These are phyloP conservation scores for Bubo scandiacus DNA, from an alignment of 2,113 vertebrate species.

Conservation along the genomic window DNA sequence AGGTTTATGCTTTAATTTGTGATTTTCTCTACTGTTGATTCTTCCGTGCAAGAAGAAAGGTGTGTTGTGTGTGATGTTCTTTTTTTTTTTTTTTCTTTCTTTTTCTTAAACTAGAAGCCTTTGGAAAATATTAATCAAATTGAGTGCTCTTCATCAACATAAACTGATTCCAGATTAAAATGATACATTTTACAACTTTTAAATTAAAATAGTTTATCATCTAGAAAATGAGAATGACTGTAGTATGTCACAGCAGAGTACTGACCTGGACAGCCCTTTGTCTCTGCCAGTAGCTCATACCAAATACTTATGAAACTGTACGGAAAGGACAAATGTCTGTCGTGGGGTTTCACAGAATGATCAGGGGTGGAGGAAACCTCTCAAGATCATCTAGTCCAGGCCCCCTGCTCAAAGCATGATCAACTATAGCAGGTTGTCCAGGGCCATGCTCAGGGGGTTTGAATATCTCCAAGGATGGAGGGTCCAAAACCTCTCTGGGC, in stretches of 20 bases:
- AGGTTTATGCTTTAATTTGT: constrained; percentile 48
- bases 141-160: not conserved
- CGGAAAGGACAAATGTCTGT: not conserved
- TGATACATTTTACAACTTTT: not conserved
- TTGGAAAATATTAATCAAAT: not conserved
- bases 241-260: not conserved
- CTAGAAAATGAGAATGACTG: not conserved
- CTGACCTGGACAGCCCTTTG: not conserved
- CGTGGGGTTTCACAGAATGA: not conserved
- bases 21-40: constrained; percentile 14
- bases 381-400: not conserved
- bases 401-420: not conserved
- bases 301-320: not conserved
- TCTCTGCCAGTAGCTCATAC: not conserved
- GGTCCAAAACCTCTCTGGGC: not conserved
- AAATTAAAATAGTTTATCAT: not conserved
- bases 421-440: not conserved
- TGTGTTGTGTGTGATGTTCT: not conserved
- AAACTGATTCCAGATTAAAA: not conserved
- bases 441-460: not conserved
- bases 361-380: not conserved
- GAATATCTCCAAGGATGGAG: not conserved
- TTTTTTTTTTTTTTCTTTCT: not conserved
- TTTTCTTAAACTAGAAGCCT: not conserved
- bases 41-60: not conserved